Base-by-base conservation (phyloP, 2,888 invertebrate genomes). In the Ornithoptera priamus region DNA sequence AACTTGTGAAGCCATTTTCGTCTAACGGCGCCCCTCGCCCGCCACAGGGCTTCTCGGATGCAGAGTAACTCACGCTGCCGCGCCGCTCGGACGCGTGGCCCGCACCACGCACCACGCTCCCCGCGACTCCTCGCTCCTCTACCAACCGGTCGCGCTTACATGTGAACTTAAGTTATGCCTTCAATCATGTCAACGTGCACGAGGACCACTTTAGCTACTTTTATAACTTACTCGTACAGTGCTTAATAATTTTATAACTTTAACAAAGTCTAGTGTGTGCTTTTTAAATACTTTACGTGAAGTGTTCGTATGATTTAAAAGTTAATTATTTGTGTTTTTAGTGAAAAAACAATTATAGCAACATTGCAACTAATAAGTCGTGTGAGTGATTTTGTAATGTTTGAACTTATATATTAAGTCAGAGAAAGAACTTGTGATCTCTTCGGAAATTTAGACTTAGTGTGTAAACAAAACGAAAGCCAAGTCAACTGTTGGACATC, bases 1-100 rank as follows among this genome's bases (percentile, higher is more conserved):
- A 88, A 92, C 90, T 92, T 90, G 92, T 92, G 92, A 92, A 92
- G 92, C 92, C 92, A 92, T 92, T 92, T 92, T 91, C 91, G 92
- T 92, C 89, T 89, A 89, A 89, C 88, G 85, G 85, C 80, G 83
- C 85, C 90, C 88, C 90, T 86, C 88, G 84, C 86, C 85, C 87
- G 85, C 84, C 78, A 84, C 85, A 79, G 85, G 87, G 86, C 83
- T 87, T 86, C 86, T 82, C 81, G 82, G 79, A 84, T 82, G 85
- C 70, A 70, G 83, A 85, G 88, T 81, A 84, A 84, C 86, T 87
- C 85, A 86, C 86, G 81, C 80, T 78, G 67, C 30, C 85, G 86
- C 73, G 77, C 77, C 77, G 85, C 75, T 73, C 81, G 85, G 77
- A 90, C 91, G 90, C 73, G 20, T 20, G 24, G 90, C 73, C 20